Base-by-base conservation (phyloP, 1,140 invertebrate genomes). In the Belonocnema kinseyi region DNA sequence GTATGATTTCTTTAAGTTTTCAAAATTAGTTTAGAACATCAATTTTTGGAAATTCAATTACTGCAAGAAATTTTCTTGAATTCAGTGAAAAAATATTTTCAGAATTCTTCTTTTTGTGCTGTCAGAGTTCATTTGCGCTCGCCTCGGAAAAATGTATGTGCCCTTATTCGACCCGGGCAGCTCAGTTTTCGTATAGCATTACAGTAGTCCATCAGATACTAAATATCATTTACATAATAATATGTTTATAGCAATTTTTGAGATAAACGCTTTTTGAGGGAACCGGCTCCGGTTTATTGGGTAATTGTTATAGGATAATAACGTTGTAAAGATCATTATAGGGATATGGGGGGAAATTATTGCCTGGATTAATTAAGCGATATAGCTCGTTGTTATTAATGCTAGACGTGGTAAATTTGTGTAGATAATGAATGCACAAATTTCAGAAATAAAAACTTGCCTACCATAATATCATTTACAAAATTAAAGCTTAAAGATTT, bases 251-350 rank as follows among this genome's bases (percentile, higher is more conserved):
- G 14, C 4, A 16, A 33, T 66, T 33, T 66, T 66, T 66, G 26
- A 33, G 61, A 66, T 16, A 66, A 33, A 12, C 56, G 21, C 58
- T 66, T 66, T 66, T 66, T 66, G 61, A 66, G 26, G 26, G 46
- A 40, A 61, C 21, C 6, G 10, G n/a, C 13, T 66, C 40, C 40
- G 40, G 40, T 46, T 16, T 26, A 66, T 66, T 66, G 26, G 61
- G 40, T 66, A 40, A 40, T 40, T 66, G 61, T 33, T 66, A 33
- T n/a, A 13, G 5, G 16, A 46, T 66, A 66, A 66, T 66, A 66
- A 66, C 26, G 33, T 66, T 66, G 13, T 66, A 66, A 66, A 66
- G 26, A 66, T 66, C 61, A 66, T 40, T 66, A 66, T 40, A 40
- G 3, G 33, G 53, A 46, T 46, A 33, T 33, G 26, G 21, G 33